Evolutionary conservation across 2,888 invertebrate species (phyloP).

Genomic region (Incurvaria masculella): DNA sequence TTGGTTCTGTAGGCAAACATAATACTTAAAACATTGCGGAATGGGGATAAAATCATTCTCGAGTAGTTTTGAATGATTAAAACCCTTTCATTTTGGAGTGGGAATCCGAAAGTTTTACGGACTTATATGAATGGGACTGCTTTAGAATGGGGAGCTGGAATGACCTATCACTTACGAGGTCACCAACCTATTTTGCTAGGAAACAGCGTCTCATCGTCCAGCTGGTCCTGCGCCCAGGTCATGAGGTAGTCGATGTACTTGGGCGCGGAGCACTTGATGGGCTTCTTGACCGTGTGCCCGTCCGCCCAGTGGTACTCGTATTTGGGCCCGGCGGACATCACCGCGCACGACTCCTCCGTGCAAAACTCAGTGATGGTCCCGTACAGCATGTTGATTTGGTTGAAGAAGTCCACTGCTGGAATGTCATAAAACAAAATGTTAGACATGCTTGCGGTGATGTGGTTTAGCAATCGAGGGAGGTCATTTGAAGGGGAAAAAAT

Average conservation of each 20-base stretch:
- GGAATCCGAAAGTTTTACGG: no score
- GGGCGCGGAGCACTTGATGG: constrained; percentile 98
- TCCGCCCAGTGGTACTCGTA: constrained; percentile 99
- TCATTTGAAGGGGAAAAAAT: no score
- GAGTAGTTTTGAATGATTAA: no score
- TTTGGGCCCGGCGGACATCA: constrained; percentile 99
- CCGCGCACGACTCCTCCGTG: constrained; percentile 93
- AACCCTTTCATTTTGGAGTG: no score
- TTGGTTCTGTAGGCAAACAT: no score
- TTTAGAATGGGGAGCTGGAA: no score
- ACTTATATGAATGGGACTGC: no score
- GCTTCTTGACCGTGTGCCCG: constrained; percentile 96
- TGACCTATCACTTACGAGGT: constrained; percentile 23
- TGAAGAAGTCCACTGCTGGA: constrained; percentile 98
- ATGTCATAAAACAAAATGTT: constrained; percentile 18
- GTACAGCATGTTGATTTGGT: constrained; percentile 99
- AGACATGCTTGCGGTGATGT: neutral
- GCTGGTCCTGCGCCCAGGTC: constrained; percentile 99
- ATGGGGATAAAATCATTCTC: no score
- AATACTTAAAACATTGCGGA: no score
- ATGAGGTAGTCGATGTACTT: constrained; percentile 99
- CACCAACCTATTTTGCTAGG: constrained; percentile 88
- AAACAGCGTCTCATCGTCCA: constrained; percentile 97
- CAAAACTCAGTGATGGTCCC: constrained; percentile 99
- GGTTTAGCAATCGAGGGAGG: no score